Evolutionary conservation across 2,888 invertebrate species (phyloP), one percentile per base, ranked within the genome.

Genomic region (Caenorhabditis sp.): DNA sequence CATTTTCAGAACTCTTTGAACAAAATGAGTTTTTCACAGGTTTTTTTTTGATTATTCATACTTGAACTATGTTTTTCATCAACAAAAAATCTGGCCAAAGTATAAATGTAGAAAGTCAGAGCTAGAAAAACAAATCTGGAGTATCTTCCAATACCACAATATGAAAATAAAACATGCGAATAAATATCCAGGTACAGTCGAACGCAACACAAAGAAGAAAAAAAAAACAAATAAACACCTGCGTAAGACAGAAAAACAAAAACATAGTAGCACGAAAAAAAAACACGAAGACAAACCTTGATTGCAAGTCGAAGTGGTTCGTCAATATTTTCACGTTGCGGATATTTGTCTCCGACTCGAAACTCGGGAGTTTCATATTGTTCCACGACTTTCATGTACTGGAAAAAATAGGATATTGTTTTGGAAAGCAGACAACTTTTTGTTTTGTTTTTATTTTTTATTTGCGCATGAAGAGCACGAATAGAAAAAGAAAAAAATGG

Each of bases 221-320:
- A 43, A 2, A 52, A 52, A 52, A 52, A 23, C 23, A 23, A 52
- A 23, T 20, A 52, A 52, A 52, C 52, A 52, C 52, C 5, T 21
- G 8, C 21, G 1, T 2, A 52, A 52, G 14, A 20, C 50, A 63
- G 38, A 0, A 31, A 3, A n/a, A 60, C 4, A 31, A 4, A 31
- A 31, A 31, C 10, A n/a, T n/a, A n/a, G n/a, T n/a, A n/a, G n/a
- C n/a, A n/a, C n/a, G 23, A 12, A 54, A 38, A 66, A 59, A 43
- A 26, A 38, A 8, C 20, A n/a, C 10, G 20, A 50, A 23, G n/a
- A 50, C 61, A 21, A 60, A 79, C 79, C 75, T 94, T 92, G 77
- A 95, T 92, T 1, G 95, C 95, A 77, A 95, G 90, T 57, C 94
- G 90, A n/a, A 95, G 90, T 0, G 95, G 95, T 87, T 95, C 95